phyloP scores from a whole-genome alignment of 2,888 invertebrate species.

The Clivina fossor region DNA sequence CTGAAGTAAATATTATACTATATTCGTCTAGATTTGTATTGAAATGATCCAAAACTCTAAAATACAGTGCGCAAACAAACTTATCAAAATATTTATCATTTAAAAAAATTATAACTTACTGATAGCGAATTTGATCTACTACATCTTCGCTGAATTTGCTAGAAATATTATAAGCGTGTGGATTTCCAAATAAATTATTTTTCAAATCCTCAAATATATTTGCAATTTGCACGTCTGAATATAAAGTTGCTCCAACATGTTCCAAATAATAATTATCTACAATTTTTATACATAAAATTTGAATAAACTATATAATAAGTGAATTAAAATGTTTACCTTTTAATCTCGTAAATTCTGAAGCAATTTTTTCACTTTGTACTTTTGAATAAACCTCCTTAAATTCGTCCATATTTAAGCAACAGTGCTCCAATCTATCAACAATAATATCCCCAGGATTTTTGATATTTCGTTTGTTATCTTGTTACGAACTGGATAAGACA shows the following conservation, averaged over 20 bases:
- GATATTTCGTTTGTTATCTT: too few species aligned
- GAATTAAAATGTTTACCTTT: slow-evolving; percentile 40
- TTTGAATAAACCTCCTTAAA: slow-evolving; percentile 38
- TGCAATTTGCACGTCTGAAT: slow-evolving; percentile 73
- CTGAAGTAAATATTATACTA: slow-evolving; percentile 88
- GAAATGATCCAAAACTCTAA: slow-evolving; percentile 80
- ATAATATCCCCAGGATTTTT: too few species aligned
- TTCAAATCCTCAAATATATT: slow-evolving; percentile 66
- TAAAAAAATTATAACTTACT: slow-evolving; percentile 53
- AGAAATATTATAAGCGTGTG: slow-evolving; percentile 74
- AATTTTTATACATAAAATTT: slow-evolving; percentile 36
- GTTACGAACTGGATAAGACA: neutral
- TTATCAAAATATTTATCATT: slow-evolving; percentile 33
- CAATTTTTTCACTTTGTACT: slow-evolving; percentile 41
- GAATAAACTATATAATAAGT: slow-evolving; percentile 10
- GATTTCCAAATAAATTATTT: slow-evolving; percentile 83
- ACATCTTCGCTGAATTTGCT: slow-evolving; percentile 81
- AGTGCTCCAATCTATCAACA: too few species aligned
- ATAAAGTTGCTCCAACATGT: slow-evolving; percentile 85
- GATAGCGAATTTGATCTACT: slow-evolving; percentile 79
- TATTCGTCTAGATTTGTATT: slow-evolving; percentile 79
- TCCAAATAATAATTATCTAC: slow-evolving; percentile 80
- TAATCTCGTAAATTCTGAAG: slow-evolving; percentile 43
- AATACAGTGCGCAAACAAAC: too few species aligned
- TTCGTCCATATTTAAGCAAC: too few species aligned